A percentile compares a stretch with the other conserved stretches of the same genome.
Conservation (phyloP, 2,113 vertebrate species). For the Gallinago paraguaiae region DNA sequence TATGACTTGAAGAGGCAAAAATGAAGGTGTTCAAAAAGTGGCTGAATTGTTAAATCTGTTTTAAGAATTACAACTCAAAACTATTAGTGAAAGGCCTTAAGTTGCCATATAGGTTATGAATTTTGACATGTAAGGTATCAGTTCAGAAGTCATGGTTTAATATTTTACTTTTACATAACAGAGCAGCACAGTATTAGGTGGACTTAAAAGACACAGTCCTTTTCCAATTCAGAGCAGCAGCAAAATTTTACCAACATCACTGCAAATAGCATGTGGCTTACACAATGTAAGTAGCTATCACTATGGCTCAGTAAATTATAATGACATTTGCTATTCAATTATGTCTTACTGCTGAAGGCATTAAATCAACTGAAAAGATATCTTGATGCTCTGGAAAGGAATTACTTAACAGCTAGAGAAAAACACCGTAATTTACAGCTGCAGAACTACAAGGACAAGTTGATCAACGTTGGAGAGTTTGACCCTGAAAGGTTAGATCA, state of each 20-base stretch:
- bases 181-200: background rate
- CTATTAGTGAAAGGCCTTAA: background rate
- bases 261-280: background rate
- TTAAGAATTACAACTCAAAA: background rate
- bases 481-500: constrained; percentile 86
- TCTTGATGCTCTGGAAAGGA: constrained; percentile 83
- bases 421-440: constrained; percentile 81
- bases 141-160: background rate
- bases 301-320: background rate
- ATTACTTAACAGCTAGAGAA: constrained; percentile 84
- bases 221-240: background rate
- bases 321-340: background rate
- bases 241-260: background rate
- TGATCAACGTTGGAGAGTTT: constrained; percentile 76
- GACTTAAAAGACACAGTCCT: background rate
- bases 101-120: background rate
- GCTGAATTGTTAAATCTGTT: background rate
- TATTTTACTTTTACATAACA: background rate
- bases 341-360: constrained; percentile 72
- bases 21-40: background rate
- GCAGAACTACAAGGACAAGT: constrained; percentile 77
- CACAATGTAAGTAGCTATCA: background rate
- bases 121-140: background rate
- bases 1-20: background rate
- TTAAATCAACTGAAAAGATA: constrained; percentile 82